Evolutionary conservation across 2,113 vertebrate species (phyloP).

Genomic region (Dunckerocampus dactyliophorus): DNA sequence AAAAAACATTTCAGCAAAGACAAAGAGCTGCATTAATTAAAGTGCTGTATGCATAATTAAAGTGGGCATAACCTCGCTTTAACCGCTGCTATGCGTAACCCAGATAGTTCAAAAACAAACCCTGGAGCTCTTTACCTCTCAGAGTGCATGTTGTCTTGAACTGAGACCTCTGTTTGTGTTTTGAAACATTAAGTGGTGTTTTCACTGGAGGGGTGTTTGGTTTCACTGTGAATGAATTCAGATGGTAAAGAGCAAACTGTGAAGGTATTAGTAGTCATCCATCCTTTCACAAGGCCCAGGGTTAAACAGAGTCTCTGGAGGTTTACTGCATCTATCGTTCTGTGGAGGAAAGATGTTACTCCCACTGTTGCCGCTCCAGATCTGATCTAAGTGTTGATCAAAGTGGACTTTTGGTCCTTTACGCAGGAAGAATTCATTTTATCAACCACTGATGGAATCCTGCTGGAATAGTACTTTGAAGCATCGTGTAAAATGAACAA

Average conservation of each 20-base stretch:
- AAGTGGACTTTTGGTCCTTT: slow-evolving; percentile 12
- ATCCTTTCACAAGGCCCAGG: background rate
- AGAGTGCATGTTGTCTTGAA: slow-evolving; percentile 22
- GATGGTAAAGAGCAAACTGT: slow-evolving; percentile 1
- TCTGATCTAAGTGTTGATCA: slow-evolving; percentile 9
- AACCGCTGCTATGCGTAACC: slow-evolving; percentile 39
- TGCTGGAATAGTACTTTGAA: background rate
- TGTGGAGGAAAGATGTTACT: slow-evolving; percentile 18
- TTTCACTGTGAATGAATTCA: slow-evolving; percentile 4
- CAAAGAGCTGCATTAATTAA: slow-evolving; percentile 41
- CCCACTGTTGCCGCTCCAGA: background rate
- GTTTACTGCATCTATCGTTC: slow-evolving; percentile 12
- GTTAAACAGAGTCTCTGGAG: slow-evolving; percentile 6
- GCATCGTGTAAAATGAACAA: too few species aligned
- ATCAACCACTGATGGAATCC: background rate
- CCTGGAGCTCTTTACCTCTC: slow-evolving; percentile 31
- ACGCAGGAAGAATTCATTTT: background rate
- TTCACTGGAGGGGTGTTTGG: slow-evolving; percentile 10
- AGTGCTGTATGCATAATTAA: slow-evolving; percentile 38
- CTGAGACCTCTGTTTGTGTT: slow-evolving; percentile 16
- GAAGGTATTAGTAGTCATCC: too few species aligned
- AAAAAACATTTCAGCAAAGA: slow-evolving; percentile 21
- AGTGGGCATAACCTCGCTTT: slow-evolving; percentile 30
- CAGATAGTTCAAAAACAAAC: slow-evolving; percentile 24
- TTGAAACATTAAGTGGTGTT: slow-evolving; percentile 18